phyloP scores from a whole-genome alignment of 1,140 invertebrate species.

The Carposina sasakii region DNA sequence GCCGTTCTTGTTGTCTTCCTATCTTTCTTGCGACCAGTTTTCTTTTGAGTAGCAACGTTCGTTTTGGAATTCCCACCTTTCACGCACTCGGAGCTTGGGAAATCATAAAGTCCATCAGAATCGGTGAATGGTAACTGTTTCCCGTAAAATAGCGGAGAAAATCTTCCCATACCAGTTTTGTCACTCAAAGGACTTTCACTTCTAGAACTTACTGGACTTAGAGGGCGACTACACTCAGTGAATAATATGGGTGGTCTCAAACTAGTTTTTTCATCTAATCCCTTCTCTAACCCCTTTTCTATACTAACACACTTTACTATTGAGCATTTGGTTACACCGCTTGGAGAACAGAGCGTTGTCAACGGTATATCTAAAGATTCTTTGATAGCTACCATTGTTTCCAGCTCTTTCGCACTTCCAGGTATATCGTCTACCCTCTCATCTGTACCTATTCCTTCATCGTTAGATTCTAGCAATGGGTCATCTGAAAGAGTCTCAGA shows the following conservation, averaged over 20 bases:
- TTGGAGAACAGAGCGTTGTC: conserved; percentile 54
- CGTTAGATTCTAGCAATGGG: conserved; percentile 78
- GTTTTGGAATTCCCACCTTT: conserved; percentile 55
- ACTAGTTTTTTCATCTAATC: conserved; percentile 68
- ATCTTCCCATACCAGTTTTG: conserved; percentile 75
- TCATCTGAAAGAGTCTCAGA: conserved; percentile 81
- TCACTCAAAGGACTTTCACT: conserved; percentile 85
- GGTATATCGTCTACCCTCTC: conserved; percentile 79
- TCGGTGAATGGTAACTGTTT: conserved; percentile 79
- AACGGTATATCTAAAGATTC: conserved; percentile 58
- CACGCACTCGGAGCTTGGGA: conserved; percentile 80
- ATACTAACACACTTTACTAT: conserved; percentile 66
- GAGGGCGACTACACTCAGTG: conserved; percentile 73
- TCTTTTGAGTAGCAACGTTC: conserved; percentile 67
- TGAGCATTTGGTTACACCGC: conserved; percentile 62
- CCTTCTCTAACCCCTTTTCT: no score
- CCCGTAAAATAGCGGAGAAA: conserved; percentile 82
- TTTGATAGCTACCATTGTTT: conserved; percentile 72
- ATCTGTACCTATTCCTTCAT: conserved; percentile 81
- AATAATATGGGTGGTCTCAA: conserved; percentile 78
- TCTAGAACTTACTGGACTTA: conserved; percentile 82
- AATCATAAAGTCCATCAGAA: conserved; percentile 84
- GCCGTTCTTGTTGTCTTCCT: conserved; percentile 56
- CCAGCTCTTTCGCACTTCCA: conserved; percentile 78
- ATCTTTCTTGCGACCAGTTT: conserved; percentile 69